Evolutionary conservation across 2,113 vertebrate species (phyloP).

Genomic region (Trichomycterus rosablanca): DNA sequence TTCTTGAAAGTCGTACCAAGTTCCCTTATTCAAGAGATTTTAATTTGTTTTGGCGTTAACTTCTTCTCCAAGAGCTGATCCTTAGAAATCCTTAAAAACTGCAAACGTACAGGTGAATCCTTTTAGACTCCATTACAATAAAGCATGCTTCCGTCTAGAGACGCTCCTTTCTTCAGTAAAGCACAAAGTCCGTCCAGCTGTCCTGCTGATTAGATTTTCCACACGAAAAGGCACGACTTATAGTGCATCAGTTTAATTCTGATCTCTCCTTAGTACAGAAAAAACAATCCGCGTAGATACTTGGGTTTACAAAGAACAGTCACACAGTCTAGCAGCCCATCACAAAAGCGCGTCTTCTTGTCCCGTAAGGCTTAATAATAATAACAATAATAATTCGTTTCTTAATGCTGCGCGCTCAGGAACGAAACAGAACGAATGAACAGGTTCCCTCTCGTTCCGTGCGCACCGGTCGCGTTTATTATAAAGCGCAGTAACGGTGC

Average conservation of each 20-base stretch:
- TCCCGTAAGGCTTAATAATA: too few species aligned
- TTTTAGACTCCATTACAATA: constrained; percentile 57
- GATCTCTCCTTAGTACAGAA: constrained; percentile 1
- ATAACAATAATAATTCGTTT: too few species aligned
- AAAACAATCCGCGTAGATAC: constrained; percentile 4
- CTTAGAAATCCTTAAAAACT: constrained; percentile 22
- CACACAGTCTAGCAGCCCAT: not conserved
- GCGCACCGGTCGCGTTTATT: too few species aligned
- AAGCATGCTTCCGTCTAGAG: constrained; percentile 13
- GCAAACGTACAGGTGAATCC: not conserved
- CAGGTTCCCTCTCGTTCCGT: too few species aligned
- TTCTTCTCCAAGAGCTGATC: constrained; percentile 27
- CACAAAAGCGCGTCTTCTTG: too few species aligned
- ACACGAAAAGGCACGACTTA: constrained; percentile 4
- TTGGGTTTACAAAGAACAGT: not conserved
- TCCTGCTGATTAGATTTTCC: constrained; percentile 33
- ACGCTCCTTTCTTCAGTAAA: constrained; percentile 3
- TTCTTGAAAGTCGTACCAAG: constrained; percentile 27
- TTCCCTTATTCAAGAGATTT: constrained; percentile 40
- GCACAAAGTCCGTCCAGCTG: constrained; percentile 66
- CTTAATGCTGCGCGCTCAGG: too few species aligned
- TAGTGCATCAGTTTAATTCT: not conserved
- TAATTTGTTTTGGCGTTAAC: constrained; percentile 47
- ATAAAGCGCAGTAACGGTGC: too few species aligned
- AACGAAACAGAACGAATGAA: not conserved